Evolutionary conservation across 92 coral and sea anemone genomes (phyloP).

Genomic region (Parazoanthus darwini): DNA sequence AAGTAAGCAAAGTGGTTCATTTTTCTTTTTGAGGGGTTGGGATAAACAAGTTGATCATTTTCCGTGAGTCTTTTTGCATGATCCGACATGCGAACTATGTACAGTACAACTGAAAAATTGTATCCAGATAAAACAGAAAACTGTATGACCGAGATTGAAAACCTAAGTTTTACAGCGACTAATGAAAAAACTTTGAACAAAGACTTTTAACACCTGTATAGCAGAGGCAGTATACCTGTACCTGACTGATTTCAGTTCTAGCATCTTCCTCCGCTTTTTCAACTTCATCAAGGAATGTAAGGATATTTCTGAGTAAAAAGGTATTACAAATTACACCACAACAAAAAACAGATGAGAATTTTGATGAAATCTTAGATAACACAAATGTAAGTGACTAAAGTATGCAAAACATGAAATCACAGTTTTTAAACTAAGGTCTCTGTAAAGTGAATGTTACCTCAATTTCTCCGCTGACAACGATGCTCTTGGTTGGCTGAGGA

Average conservation of each 20-base stretch:
- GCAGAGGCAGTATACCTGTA: neutral
- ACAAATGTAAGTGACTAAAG: neutral
- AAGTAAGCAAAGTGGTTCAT: too few relatives aligned
- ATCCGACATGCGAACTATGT: too few relatives aligned
- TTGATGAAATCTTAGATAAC: too few relatives aligned
- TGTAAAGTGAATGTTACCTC: neutral
- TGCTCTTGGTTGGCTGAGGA: conserved; percentile 53
- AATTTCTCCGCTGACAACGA: conserved; percentile 67
- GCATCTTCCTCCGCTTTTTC: conserved; percentile 97
- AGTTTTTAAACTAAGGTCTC: neutral
- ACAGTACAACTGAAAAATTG: too few relatives aligned
- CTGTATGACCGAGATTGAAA: too few relatives aligned
- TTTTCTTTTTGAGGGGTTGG: too few relatives aligned
- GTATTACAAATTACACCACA: neutral
- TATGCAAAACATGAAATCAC: neutral
- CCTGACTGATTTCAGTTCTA: conserved; percentile 83
- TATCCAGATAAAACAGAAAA: too few relatives aligned
- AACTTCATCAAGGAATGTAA: conserved; percentile 95
- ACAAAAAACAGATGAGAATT: neutral
- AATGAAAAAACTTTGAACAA: too few relatives aligned
- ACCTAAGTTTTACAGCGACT: too few relatives aligned
- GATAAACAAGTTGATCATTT: too few relatives aligned
- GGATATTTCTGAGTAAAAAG: conserved; percentile 69
- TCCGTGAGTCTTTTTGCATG: too few relatives aligned
- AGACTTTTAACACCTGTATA: too few relatives aligned